Evolutionary conservation across 2,888 invertebrate species (phyloP), one percentile per base, ranked within the genome.

Genomic region (Parnassius orleans): DNA sequence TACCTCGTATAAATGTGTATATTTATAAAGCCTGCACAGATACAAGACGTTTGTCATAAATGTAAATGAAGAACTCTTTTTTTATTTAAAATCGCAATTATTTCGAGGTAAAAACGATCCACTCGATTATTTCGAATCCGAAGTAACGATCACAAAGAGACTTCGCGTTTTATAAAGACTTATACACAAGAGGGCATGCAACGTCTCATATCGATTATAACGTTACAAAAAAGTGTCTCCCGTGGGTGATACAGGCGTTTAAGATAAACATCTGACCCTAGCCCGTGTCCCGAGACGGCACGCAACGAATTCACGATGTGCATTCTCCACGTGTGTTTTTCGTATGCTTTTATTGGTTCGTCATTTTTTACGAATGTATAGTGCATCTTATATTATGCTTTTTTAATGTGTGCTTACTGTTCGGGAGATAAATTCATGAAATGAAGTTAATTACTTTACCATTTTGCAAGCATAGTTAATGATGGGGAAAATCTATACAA

Each of bases 211-310:
- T 87, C 80, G 81, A 86, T 87, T 84, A 86, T 86, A 86, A 83
- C 74, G 78, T 84, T 76, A 89, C 85, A 88, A 89, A 90, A 90
- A 90, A 87, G 87, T 90, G 88, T 90, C 87, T 87, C 84, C 81
- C 72, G 83, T 79, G 86, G 85, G 87, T 90, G 90, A 90, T 88
- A 90, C 90, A 90, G 89, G 83, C 89, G 89, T 88, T 90, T 89
- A 88, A 88, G 91, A 91, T 91, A 90, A 86, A 69, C 83, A 91
- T 91, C 90, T 87, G 90, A 87, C 86, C 90, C 84, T 78, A 76
- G 78, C 80, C 77, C 78, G 81, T 74, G 84, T 79, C 81, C 78
- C 81, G 80, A 73, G 80, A 76, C 72, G 85, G 86, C 84, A 83
- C 83, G 86, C 89, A 77, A 83, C 80, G 87, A 83, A 88, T 89